These are phyloP conservation scores for Phaethon lepturus DNA, from an alignment of 2,113 vertebrate genomes.

Conservation along the genomic window DNA sequence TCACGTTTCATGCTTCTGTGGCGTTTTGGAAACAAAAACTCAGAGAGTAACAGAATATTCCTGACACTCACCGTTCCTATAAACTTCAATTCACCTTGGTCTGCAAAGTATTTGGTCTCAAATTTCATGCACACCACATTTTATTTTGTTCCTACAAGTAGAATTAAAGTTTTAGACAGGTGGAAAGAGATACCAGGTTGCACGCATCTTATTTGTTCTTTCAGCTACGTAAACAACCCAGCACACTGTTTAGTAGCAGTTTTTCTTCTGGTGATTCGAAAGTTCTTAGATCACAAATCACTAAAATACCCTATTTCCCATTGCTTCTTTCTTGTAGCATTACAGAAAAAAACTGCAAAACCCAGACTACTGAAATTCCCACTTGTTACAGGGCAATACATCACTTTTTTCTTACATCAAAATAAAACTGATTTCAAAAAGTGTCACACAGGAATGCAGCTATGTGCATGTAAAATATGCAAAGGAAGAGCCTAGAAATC, in stretches of 20 bases:
- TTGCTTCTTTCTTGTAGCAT: neutral
- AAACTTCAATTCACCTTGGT: neutral
- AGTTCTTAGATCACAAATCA: neutral
- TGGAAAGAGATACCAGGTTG: neutral
- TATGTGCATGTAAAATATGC: neutral
- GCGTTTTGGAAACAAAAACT: neutral
- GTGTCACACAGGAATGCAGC: neutral
- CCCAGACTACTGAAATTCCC: neutral
- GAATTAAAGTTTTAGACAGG: neutral
- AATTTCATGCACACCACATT: neutral
- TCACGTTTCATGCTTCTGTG: fast-evolving
- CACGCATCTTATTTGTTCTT: fast-evolving
- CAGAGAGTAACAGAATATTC: neutral
- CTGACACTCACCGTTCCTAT: neutral
- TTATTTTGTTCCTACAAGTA: neutral
- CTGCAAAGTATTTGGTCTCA: neutral
- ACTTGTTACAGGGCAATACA: neutral
- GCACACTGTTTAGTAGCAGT: fast-evolving
- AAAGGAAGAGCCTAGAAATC: neutral
- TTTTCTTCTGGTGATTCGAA: neutral
- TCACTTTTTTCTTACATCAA: neutral
- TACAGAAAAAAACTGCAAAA: fast-evolving
- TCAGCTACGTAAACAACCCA: neutral
- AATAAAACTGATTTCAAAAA: neutral
- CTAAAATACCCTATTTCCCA: neutral